Percentiles rank a stretch among this genome's conserved stretches.
Evolutionary conservation across 1,140 invertebrate species (phyloP).

Genomic region (Temnothorax curvispinosus): DNA sequence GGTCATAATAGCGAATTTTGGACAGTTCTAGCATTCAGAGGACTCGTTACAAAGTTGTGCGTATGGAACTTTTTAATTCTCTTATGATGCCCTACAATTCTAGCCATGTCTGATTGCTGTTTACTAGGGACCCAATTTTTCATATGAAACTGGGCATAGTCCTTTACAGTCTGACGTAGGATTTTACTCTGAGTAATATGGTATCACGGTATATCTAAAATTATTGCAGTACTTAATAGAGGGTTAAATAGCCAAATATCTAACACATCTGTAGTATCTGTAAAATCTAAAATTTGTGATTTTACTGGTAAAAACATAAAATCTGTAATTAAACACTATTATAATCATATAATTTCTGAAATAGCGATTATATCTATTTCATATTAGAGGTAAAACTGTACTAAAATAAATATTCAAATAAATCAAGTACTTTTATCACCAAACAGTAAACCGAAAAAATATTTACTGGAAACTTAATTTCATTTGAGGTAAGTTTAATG

Average conservation of each 20-base stretch:
- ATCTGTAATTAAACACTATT: slow-evolving; percentile 3
- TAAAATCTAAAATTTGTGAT: background rate
- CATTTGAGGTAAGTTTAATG: background rate
- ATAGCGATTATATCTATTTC: background rate
- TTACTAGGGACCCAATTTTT: no score
- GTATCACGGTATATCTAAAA: background rate
- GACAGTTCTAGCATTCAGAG: no score
- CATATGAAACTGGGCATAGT: no score
- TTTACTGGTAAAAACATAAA: background rate
- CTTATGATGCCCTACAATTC: no score
- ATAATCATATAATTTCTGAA: slow-evolving; percentile 2
- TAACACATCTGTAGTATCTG: background rate
- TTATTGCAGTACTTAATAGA: background rate
- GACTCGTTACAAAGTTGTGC: no score
- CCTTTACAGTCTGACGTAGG: no score
- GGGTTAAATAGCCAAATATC: background rate
- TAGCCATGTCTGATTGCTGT: no score
- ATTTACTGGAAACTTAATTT: background rate
- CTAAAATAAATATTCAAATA: no score
- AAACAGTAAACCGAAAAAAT: background rate
- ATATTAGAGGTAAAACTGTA: no score
- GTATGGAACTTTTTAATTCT: no score
- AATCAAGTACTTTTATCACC: background rate
- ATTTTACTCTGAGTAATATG: no score
- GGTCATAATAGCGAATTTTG: no score